These are phyloP conservation scores for Microctonus aethiopoides DNA, from an alignment of 2,888 invertebrate genomes.

Conservation along the genomic window DNA sequence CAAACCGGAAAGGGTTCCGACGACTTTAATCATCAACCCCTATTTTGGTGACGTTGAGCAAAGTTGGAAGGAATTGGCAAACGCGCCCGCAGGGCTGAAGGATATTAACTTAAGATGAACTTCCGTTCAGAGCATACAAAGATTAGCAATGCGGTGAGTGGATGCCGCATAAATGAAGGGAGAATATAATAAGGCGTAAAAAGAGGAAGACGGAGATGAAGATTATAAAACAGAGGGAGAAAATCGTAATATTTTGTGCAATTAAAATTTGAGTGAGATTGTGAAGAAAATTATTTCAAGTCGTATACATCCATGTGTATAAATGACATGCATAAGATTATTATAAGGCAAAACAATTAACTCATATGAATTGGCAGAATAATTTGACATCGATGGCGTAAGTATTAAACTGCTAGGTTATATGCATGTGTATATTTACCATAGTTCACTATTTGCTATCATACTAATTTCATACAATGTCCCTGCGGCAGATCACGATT, in stretches of 20 bases:
- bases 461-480: neutral
- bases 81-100: conserved; percentile 34
- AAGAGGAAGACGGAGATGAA: neutral
- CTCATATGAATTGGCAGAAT: conserved; percentile 18
- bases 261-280: neutral
- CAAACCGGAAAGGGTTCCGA: conserved; percentile 33
- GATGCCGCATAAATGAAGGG: conserved; percentile 9
- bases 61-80: conserved; percentile 43
- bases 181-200: neutral
- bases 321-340: no score
- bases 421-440: neutral
- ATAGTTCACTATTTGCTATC: no score
- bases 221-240: neutral
- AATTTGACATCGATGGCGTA: neutral
- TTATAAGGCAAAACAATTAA: no score
- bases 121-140: conserved; percentile 43
- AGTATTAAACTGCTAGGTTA: neutral
- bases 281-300: neutral
- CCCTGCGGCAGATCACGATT: conserved; percentile 6
- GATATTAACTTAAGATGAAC: conserved; percentile 53
- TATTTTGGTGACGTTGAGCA: conserved; percentile 14
- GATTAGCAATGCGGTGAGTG: conserved; percentile 35
- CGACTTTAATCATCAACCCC: conserved; percentile 43
- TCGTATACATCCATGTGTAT: no score
- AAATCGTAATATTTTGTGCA: neutral